Percentiles rank a stretch among this genome's conserved stretches.
Evolutionary conservation across 2,888 invertebrate genomes (phyloP).

Genomic region (Nineta flava): DNA sequence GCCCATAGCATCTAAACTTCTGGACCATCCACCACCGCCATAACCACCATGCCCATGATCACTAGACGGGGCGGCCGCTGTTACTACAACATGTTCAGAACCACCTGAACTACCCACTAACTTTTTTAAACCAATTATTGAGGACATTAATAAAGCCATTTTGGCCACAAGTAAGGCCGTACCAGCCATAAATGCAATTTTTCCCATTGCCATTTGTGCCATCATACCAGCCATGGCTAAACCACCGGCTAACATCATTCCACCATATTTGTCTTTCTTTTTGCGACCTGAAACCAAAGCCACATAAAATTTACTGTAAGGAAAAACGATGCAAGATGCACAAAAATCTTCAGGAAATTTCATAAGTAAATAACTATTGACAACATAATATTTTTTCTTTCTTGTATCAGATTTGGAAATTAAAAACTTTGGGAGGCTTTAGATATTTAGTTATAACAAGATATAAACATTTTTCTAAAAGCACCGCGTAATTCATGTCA

Average conservation of each 20-base stretch:
- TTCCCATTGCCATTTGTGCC: constrained; percentile 48
- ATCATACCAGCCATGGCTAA: constrained; percentile 44
- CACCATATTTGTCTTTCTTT: constrained; percentile 31
- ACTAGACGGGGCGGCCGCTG: constrained; percentile 27
- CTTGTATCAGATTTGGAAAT: no score
- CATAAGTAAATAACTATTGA: no score
- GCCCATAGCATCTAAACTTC: constrained; percentile 17
- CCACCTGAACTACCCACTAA: constrained; percentile 32
- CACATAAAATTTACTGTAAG: no score
- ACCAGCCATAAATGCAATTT: constrained; percentile 49
- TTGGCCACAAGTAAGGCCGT: constrained; percentile 50
- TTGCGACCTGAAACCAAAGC: constrained; percentile 35
- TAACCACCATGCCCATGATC: constrained; percentile 23
- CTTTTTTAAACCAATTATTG: constrained; percentile 47
- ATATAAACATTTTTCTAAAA: no score
- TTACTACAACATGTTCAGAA: constrained; percentile 37
- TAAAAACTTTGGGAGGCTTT: no score
- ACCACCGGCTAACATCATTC: constrained; percentile 41
- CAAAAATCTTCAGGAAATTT: no score
- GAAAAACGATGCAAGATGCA: no score
- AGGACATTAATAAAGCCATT: constrained; percentile 41
- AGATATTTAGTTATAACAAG: no score
- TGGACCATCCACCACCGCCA: constrained; percentile 27
- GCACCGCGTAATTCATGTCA: no score
- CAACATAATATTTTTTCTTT: no score